Evolutionary conservation across 2,113 vertebrate species (phyloP).

Genomic region (Psettodes erumei): DNA sequence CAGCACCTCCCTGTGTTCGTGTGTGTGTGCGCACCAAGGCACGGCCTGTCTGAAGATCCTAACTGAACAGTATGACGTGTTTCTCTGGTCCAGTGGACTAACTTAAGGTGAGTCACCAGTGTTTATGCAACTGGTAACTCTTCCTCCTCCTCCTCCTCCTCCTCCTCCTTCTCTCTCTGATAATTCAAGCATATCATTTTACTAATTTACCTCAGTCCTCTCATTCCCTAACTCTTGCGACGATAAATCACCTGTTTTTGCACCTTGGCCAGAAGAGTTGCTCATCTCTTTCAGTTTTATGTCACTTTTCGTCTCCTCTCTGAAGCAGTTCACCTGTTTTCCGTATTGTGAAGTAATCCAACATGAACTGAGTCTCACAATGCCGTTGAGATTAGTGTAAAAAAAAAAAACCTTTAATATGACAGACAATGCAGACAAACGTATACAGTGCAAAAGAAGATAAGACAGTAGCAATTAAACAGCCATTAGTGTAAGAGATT

Average conservation of each 20-base stretch:
- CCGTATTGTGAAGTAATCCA: not conserved
- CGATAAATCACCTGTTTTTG: not conserved
- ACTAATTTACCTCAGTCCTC: not conserved
- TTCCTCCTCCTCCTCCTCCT: not conserved
- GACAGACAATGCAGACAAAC: not conserved
- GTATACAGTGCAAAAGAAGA: not conserved
- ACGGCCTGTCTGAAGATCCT: constrained; percentile 4
- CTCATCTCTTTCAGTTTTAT: not conserved
- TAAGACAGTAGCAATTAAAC: constrained; percentile 36
- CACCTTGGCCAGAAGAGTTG: not conserved
- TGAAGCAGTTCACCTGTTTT: not conserved
- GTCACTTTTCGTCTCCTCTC: not conserved
- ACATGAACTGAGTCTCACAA: not conserved
- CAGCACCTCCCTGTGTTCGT: constrained; percentile 32
- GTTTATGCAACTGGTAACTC: not conserved
- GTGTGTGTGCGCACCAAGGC: constrained; percentile 18
- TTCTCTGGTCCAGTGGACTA: constrained; percentile 14
- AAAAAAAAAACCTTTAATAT: constrained; percentile 32
- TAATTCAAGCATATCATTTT: not conserved
- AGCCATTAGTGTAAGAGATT: constrained; percentile 37
- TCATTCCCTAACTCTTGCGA: not conserved
- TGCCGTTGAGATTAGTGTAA: not conserved
- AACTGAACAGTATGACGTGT: constrained; percentile 6
- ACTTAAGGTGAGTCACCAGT: constrained; percentile 21
- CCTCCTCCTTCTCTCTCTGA: not conserved